These are phyloP conservation scores for Pardalotus punctatus DNA, from an alignment of 2,113 vertebrate species.

Conservation along the genomic window DNA sequence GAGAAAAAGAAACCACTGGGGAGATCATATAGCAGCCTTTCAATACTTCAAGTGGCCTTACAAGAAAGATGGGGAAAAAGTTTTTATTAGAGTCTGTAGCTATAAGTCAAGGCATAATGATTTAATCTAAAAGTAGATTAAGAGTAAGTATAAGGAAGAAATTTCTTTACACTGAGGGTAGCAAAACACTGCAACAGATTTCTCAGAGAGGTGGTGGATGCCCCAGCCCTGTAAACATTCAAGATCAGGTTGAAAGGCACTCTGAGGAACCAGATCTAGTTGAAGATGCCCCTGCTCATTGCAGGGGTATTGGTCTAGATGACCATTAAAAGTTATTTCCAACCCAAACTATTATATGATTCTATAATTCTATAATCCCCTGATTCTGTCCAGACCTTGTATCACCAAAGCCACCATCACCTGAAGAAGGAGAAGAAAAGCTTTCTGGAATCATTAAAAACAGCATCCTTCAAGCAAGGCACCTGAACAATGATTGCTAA, in stretches of 20 bases:
- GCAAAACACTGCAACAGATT: not conserved
- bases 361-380: not conserved
- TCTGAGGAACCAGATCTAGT: not conserved
- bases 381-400: not conserved
- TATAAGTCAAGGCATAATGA: not conserved
- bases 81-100: not conserved
- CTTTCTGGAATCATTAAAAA: not conserved
- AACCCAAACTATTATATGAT: not conserved
- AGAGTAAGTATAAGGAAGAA: not conserved
- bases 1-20: not conserved
- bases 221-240: not conserved
- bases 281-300: not conserved
- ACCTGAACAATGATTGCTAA: not conserved
- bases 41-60: not conserved
- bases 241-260: not conserved
- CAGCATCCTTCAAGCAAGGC: not conserved
- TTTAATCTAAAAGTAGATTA: not conserved
- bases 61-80: not conserved
- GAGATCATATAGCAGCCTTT: fast-evolving
- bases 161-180: not conserved
- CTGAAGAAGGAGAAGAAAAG: not conserved
- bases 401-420: not conserved
- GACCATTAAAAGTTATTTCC: not conserved
- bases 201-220: not conserved
- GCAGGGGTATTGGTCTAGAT: not conserved